These are phyloP conservation scores for Horisme vitalbata DNA, from an alignment of 2,888 invertebrate species.

Conservation along the genomic window DNA sequence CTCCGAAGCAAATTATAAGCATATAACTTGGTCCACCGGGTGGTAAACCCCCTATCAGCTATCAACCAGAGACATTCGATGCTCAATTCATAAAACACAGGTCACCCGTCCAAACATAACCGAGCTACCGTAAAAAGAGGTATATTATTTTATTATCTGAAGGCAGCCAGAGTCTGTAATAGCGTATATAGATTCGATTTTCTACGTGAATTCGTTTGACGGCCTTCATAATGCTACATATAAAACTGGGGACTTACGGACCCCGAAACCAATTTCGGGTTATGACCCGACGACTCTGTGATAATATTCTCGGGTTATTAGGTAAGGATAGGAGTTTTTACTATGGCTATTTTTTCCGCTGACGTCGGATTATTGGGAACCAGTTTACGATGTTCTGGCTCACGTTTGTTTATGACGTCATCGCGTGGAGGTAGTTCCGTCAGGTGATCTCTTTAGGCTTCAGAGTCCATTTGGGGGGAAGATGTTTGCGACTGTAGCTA, in stretches of 20 bases:
- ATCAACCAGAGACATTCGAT: slow-evolving; percentile 11
- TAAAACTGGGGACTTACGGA: slow-evolving; percentile 83
- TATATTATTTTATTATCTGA: slow-evolving; percentile 82
- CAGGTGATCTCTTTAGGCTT: slow-evolving; percentile 12
- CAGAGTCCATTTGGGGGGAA: slow-evolving; percentile 12
- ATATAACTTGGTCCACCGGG: too few species aligned
- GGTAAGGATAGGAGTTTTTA: slow-evolving; percentile 83
- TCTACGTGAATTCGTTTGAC: slow-evolving; percentile 85
- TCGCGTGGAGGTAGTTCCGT: slow-evolving; percentile 40
- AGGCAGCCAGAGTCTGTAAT: slow-evolving; percentile 76
- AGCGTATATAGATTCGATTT: slow-evolving; percentile 84
- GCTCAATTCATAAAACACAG: slow-evolving; percentile 29
- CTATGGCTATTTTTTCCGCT: slow-evolving; percentile 82
- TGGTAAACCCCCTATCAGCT: slow-evolving; percentile 1
- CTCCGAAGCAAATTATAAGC: too few species aligned
- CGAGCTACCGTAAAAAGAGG: slow-evolving; percentile 68
- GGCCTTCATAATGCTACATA: slow-evolving; percentile 84
- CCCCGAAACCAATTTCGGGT: slow-evolving; percentile 84
- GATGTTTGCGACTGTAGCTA: too few species aligned
- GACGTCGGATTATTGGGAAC: slow-evolving; percentile 77
- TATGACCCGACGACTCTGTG: slow-evolving; percentile 83
- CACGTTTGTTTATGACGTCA: slow-evolving; percentile 72
- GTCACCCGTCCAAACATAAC: slow-evolving; percentile 46
- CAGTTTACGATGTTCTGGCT: slow-evolving; percentile 70
- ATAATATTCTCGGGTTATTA: slow-evolving; percentile 83